Percentiles rank a stretch among this genome's conserved stretches.
These are phyloP conservation scores for Neodon shergylaensis DNA, from an alignment of 2,113 vertebrate species.

Conservation along the genomic window DNA sequence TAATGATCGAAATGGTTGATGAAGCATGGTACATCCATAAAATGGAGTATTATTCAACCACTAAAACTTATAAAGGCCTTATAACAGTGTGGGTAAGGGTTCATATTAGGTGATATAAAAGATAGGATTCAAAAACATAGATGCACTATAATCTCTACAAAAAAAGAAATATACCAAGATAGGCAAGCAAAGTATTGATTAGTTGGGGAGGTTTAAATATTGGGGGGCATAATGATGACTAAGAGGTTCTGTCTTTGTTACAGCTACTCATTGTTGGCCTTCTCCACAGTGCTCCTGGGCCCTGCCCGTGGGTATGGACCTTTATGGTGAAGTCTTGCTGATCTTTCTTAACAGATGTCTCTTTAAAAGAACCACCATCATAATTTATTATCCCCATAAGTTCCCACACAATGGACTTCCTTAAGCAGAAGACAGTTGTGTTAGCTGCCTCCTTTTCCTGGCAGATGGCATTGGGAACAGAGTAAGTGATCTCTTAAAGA, in stretches of 20 bases:
- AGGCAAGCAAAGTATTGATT: not conserved
- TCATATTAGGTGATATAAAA: slow-evolving; percentile 4
- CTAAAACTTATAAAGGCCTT: slow-evolving; percentile 16
- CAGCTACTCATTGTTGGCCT: slow-evolving; percentile 14
- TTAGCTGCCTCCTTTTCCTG: not conserved
- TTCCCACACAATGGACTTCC: slow-evolving; percentile 40
- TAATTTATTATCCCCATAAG: slow-evolving; percentile 28
- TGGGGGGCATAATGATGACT: not conserved
- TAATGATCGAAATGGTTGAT: not conserved
- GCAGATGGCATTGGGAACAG: not conserved
- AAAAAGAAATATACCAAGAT: slow-evolving; percentile 14
- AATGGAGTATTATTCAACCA: slow-evolving; percentile 50
- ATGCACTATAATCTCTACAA: not conserved
- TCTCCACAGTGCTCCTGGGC: slow-evolving; percentile 25
- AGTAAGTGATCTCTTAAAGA: slow-evolving; percentile 4
- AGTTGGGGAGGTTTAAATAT: not conserved
- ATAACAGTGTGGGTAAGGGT: not conserved
- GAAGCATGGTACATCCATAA: slow-evolving; percentile 19
- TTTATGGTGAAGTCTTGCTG: slow-evolving; percentile 47
- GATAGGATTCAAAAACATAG: not conserved
- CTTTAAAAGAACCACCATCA: slow-evolving; percentile 44
- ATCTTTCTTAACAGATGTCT: slow-evolving; percentile 59
- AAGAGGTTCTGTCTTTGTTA: slow-evolving; percentile 49
- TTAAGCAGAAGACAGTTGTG: slow-evolving; percentile 25
- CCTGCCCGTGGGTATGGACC: not conserved